A percentile compares a stretch with the other conserved stretches of the same genome.
Evolutionary conservation across 2,113 vertebrate genomes (phyloP).

Genomic region (Corythornis cristatus): DNA sequence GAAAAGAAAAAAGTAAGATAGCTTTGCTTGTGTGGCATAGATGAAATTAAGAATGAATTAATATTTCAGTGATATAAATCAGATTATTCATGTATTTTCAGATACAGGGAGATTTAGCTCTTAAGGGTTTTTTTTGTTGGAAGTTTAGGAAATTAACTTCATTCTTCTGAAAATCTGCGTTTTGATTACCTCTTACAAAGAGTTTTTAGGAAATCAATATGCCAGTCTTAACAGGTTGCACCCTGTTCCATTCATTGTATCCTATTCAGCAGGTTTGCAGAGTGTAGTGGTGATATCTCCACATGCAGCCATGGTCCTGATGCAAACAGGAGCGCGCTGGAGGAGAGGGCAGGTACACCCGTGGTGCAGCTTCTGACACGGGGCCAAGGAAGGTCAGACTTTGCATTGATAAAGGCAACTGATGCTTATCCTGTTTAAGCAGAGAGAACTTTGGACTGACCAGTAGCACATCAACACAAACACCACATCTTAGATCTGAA

Average conservation of each 20-base stretch:
- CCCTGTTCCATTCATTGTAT: rapidly evolving
- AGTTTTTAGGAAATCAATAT: not conserved
- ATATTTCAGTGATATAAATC: not conserved
- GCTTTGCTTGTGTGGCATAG: not conserved
- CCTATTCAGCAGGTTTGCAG: not conserved
- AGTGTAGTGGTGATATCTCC: not conserved
- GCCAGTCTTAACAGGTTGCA: not conserved
- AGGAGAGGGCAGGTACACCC: not conserved
- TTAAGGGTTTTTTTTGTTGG: not conserved
- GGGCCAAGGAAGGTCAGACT: not conserved
- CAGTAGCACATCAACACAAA: not conserved
- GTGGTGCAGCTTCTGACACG: not conserved
- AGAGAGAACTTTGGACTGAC: not conserved
- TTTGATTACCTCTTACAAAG: not conserved
- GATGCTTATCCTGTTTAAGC: not conserved
- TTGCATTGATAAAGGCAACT: not conserved
- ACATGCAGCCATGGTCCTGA: not conserved
- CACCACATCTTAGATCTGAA: not conserved
- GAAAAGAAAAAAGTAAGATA: not conserved
- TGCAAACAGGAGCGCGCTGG: rapidly evolving
- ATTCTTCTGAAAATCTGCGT: not conserved
- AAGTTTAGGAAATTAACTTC: not conserved
- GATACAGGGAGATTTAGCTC: not conserved
- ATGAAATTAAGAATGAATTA: not conserved
- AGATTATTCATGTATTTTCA: not conserved